phyloP scores from a whole-genome alignment of 1,140 invertebrate species.

The Penaeus vannamei region DNA sequence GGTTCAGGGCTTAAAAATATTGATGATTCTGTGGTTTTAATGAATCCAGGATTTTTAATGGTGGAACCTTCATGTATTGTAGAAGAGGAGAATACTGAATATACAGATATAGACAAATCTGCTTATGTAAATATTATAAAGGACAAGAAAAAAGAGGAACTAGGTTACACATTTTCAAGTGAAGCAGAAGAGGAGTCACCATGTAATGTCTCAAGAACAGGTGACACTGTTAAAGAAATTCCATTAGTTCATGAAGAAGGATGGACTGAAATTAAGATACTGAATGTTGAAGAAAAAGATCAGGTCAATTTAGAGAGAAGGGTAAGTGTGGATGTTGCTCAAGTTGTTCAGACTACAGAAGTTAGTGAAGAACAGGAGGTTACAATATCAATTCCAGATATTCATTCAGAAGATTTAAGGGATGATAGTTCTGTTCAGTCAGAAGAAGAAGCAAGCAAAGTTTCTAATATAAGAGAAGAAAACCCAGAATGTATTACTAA shows the following conservation, averaged over 20 bases:
- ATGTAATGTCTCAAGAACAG: background rate
- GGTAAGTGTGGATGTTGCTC: slow-evolving; percentile 34
- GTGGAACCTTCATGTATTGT: no score
- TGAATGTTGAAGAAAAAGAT: slow-evolving; percentile 7
- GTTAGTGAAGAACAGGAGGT: slow-evolving; percentile 49
- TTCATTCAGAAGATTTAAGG: slow-evolving; percentile 40
- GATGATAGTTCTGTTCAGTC: slow-evolving; percentile 36
- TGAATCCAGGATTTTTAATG: no score
- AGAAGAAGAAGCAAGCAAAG: slow-evolving; percentile 21
- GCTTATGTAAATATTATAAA: no score
- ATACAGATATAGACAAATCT: no score
- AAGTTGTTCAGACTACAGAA: slow-evolving; percentile 31
- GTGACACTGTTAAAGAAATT: background rate
- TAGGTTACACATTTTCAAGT: no score
- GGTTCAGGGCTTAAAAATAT: no score
- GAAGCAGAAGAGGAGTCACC: no score
- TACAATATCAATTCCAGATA: slow-evolving; percentile 48
- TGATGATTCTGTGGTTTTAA: no score
- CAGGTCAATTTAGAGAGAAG: slow-evolving; percentile 8
- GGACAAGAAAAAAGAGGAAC: no score
- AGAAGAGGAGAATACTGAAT: no score
- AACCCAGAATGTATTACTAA: background rate
- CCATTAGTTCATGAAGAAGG: slow-evolving; percentile 21
- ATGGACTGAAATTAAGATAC: slow-evolving; percentile 43
- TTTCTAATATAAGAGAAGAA: background rate